Evolutionary conservation across 92 coral and sea anemone species (phyloP), one percentile per base, ranked within the genome.

Genomic region (Desmophyllum pertusum): DNA sequence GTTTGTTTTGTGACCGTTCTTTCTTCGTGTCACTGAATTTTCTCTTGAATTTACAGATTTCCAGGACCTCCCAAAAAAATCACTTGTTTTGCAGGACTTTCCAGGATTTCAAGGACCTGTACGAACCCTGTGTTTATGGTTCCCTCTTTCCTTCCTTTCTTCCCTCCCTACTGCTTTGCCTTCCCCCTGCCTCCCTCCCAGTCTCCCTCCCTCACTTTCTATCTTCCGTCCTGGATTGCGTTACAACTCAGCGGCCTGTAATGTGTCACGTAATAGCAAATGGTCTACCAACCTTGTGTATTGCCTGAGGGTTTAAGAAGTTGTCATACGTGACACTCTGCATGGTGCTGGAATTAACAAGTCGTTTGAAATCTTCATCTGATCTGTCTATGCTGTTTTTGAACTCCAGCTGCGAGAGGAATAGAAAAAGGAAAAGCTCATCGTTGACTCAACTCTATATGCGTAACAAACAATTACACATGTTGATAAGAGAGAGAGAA

Each of bases 281-380:
- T 19, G 23, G n/a, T 39, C 39, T 29, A 1, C 73, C 17, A 3
- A 80, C 84, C 84, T 80, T 80, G 51, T 68, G 84, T 48, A 80
- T 51, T 55, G 84, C 84, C 50, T 69, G 67, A 15, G 84, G 84
- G 51, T 80, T 80, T 30, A 23, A 1, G 29, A 46, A 69, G 37
- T 30, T 37, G 10, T 80, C 76, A 52, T 50, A 51, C 5, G 67
- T 39, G 17, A 25, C 39, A 52, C 27, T 13, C 66, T 80, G 84
- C 84, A 80, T 68, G 5, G 67, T 35, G 27, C 30, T 36, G 2
- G 76, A 51, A 5, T 6, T n/a, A 2, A 68, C 19, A 29, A 66
- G 84, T 9, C 84, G 84, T 66, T 70, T 80, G 5, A 36, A 61
- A 11, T 68, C 84, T 18, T 51, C 67, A 45, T 80, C 84, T 36